Base-by-base conservation (phyloP, 2,797 vertebrate genomes). In the Netta rufina region DNA sequence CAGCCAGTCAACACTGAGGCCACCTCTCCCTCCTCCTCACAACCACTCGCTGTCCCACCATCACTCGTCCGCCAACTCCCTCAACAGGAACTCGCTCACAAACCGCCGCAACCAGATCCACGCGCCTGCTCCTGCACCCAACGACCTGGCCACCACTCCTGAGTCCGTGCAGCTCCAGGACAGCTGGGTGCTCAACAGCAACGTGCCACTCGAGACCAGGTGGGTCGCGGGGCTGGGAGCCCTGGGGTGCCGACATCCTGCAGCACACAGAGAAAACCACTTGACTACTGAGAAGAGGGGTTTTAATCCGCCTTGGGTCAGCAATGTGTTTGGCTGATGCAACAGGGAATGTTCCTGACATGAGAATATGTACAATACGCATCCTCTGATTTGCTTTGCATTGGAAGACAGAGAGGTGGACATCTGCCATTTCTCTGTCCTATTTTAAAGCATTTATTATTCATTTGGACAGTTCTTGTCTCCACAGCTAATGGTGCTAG, bases 41-140 rank as follows among this genome's bases (percentile, higher is more conserved):
- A 98, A 99, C 98, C 99, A 99, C 96, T 99, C 99, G 5, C 97
- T 99, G 92, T 99, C 99, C 57, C 99, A 99, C 94, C 99, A 99
- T 82, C 98, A 99, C 89, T 98, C 98, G 11, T 99, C 99, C 3
- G 99, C 99, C 97, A 99, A 99, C 98, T 99, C 99, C 88, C 98
- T 99, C 97, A 99, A 99, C 97, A 98, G 99, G 97, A 99, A 99
- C 98, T 99, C 99, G 0, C 98, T 99, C 96, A 98, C 99, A 81
- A 99, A 99, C 32, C 98, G 99, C 18, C 98, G 99, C 53, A 99
- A 99, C 96, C 99, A 99, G 96, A 98, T 99, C 94, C 99, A 99
- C 14, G 98, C 98, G 17, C 99, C 99, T 0, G 97, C 99, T 1
- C 98, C 98, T 0, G 99, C 98, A 4, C 98, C 99, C 11, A 99